phyloP scores from a whole-genome alignment of 1,140 invertebrate genomes.

The Papilio aristodemus region DNA sequence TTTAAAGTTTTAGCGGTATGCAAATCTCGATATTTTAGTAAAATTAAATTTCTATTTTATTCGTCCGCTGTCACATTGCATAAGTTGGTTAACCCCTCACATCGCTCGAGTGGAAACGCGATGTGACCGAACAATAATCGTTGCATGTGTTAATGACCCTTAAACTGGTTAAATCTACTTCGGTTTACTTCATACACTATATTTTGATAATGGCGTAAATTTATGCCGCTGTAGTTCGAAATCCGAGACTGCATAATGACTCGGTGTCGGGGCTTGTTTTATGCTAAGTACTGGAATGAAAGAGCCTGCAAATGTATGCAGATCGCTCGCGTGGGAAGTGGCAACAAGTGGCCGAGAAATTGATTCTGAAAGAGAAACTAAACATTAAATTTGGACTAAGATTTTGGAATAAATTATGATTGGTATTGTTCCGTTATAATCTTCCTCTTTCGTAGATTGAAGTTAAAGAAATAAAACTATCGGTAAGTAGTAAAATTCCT shows the following conservation, averaged over 20 bases:
- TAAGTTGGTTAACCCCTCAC: slow-evolving; percentile 27
- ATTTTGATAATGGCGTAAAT: slow-evolving; percentile 78
- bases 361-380: slow-evolving; percentile 59
- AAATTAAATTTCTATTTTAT: slow-evolving; percentile 18
- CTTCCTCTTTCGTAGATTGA: too few relatives aligned
- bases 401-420: neutral
- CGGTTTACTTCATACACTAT: slow-evolving; percentile 67
- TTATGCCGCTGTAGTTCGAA: slow-evolving; percentile 71
- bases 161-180: slow-evolving; percentile 68
- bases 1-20: slow-evolving; percentile 13
- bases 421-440: neutral
- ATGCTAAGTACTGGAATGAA: slow-evolving; percentile 74
- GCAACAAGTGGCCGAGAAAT: slow-evolving; percentile 74
- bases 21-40: slow-evolving; percentile 25
- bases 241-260: slow-evolving; percentile 74
- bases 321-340: slow-evolving; percentile 75
- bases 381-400: slow-evolving; percentile 36
- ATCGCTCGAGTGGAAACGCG: slow-evolving; percentile 31
- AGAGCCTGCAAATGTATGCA: slow-evolving; percentile 76
- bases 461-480: too few relatives aligned
- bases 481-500: neutral
- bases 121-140: slow-evolving; percentile 42
- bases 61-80: neutral
- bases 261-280: slow-evolving; percentile 72
- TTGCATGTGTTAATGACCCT: slow-evolving; percentile 73